Percentiles rank a stretch among this genome's conserved stretches.
These are phyloP conservation scores for Phrynosoma blainvillii DNA, from an alignment of 2,113 vertebrate genomes.

Conservation along the genomic window DNA sequence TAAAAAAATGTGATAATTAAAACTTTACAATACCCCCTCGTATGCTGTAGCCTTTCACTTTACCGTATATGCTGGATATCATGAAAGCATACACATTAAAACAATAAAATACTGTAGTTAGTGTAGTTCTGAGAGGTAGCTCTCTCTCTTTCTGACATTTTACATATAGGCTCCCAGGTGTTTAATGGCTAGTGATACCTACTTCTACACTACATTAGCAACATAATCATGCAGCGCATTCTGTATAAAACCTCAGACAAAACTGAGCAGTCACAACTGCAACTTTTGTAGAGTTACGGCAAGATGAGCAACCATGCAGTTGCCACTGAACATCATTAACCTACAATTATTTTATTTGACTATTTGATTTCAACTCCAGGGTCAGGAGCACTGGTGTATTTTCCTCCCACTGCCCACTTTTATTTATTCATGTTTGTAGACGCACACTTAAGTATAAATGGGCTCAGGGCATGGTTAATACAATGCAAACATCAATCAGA, in stretches of 20 bases:
- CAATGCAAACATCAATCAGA: not conserved
- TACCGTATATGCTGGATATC: too few species aligned
- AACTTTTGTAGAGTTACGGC: conserved; percentile 14
- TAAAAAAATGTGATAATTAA: too few species aligned
- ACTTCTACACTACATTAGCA: conserved; percentile 32
- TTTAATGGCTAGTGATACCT: conserved; percentile 8
- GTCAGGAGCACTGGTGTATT: not conserved
- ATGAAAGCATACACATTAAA: conserved; percentile 25
- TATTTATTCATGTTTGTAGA: not conserved
- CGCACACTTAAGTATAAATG: not conserved
- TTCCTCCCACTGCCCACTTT: not conserved
- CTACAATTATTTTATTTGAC: not conserved
- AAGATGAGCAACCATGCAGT: not conserved
- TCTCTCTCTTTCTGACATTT: conserved; percentile 21
- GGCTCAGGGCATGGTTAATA: not conserved
- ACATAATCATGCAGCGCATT: conserved; percentile 22
- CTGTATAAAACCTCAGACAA: not conserved
- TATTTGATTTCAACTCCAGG: conserved; percentile 2
- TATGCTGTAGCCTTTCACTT: not conserved
- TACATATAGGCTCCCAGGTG: conserved; percentile 33
- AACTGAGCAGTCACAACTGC: rapidly evolving
- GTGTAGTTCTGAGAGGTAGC: conserved; percentile 44
- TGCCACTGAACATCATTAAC: not conserved
- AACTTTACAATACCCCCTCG: too few species aligned
- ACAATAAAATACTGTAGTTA: conserved; percentile 41